These are phyloP conservation scores for Drosophila sordidula DNA, from an alignment of 2,888 invertebrate species.

Conservation along the genomic window DNA sequence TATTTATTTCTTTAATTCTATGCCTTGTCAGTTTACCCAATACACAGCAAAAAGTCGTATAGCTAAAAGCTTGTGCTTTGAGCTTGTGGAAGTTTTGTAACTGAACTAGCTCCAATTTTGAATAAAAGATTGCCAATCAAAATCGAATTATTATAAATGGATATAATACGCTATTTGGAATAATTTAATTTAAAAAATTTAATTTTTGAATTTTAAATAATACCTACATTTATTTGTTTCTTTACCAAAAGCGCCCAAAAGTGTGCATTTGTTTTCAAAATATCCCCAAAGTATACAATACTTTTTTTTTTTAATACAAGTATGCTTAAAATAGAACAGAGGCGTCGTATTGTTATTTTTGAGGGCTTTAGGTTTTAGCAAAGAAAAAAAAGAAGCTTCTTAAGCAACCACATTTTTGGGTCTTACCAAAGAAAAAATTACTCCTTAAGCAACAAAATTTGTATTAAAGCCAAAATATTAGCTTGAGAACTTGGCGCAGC, in stretches of 20 bases:
- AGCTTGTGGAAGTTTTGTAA: not conserved
- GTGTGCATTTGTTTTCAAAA: not conserved
- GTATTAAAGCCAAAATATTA: too few species aligned
- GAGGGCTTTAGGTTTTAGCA: too few species aligned
- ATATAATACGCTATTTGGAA: too few species aligned
- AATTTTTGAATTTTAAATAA: not conserved
- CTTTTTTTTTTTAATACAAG: not conserved
- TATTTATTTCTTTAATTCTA: not conserved
- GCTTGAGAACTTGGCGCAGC: too few species aligned
- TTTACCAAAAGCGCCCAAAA: too few species aligned
- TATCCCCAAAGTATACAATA: constrained; percentile 14
- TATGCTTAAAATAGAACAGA: not conserved
- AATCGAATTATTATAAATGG: too few species aligned
- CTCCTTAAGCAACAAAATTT: too few species aligned
- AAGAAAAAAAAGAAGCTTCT: too few species aligned
- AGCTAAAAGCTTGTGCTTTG: constrained; percentile 13
- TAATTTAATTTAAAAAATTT: too few species aligned
- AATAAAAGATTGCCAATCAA: constrained; percentile 18
- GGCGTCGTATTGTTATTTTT: too few species aligned
- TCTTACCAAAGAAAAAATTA: too few species aligned
- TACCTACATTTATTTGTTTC: not conserved
- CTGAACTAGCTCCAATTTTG: not conserved
- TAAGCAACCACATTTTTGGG: too few species aligned
- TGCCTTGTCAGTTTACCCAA: not conserved
- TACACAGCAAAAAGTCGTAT: not conserved